phyloP scores from a whole-genome alignment of 2,797 vertebrate genomes.

The Acanthis flammea region DNA sequence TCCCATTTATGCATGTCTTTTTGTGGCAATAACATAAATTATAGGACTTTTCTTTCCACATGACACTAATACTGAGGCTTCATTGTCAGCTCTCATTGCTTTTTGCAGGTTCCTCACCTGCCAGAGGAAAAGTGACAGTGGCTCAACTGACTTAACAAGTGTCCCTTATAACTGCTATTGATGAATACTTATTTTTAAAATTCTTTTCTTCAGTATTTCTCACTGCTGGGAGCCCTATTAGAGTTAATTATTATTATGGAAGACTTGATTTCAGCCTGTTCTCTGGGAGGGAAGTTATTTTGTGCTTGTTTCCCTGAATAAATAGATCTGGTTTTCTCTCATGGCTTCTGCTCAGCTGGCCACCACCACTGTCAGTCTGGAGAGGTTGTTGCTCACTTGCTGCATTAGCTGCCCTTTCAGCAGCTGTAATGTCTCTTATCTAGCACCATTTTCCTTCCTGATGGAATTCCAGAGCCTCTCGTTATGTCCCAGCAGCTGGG shows the following conservation, averaged over 20 bases:
- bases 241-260: neutral
- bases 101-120: neutral
- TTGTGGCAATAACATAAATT: neutral
- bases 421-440: neutral
- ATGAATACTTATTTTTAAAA: neutral
- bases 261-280: conserved; percentile 3
- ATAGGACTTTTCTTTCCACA: neutral
- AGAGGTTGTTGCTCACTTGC: neutral
- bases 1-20: neutral
- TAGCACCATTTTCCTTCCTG: neutral
- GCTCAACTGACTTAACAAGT: neutral
- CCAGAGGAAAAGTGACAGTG: neutral
- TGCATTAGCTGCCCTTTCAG: neutral
- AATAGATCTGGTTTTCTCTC: neutral
- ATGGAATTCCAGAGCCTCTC: neutral
- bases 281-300: neutral
- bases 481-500: neutral
- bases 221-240: neutral
- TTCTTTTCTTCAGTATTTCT: neutral
- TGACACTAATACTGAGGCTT: neutral
- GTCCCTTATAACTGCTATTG: neutral
- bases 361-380: neutral
- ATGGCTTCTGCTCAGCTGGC: neutral
- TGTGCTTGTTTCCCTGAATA: neutral
- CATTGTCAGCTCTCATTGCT: neutral